Base-by-base conservation (phyloP, 2,888 invertebrate genomes). In the Trichogramma dendrolimi region DNA sequence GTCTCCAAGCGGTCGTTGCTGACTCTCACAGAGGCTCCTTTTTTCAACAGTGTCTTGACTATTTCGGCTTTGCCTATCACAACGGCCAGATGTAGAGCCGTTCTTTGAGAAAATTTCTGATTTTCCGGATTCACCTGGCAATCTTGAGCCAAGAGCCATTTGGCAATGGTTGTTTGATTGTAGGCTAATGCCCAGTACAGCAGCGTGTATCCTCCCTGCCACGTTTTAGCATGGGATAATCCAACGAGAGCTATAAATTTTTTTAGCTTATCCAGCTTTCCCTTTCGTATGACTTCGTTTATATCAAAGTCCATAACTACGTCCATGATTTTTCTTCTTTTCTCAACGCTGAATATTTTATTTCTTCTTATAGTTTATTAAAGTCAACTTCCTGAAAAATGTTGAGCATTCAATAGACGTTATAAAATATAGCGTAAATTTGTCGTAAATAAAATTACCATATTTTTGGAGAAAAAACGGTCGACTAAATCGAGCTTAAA, bases 51-150 rank as follows among this genome's bases (percentile, higher is more conserved):
- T 41, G 58, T 54, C 14, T 58, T 63, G 4, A 63, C 60, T n/a
- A 63, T 51, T 54, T 60, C 63, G 7, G 48, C 51, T 43, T 60
- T 63, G n/a, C 58, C 58, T 14, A 57, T 46, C n/a, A 14, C 41
- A 44, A 63, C 55, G 50, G 63, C 63, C 40, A 63, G 51, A 42
- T 60, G 60, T 40, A 63, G 60, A 38, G 52, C 63, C n/a, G 63
- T 58, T 38, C 50, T 60, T 39, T 63, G 63, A 5, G 58, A 47
- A 55, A 50, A 55, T 4, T 57, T 60, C 46, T 44, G 61, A 57
- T 64, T 59, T 6, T 53, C 64, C 44, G 64, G 64, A 53, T 64
- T 61, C 2, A 62, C 64, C 54, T 56, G 59, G n/a, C 60, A 63
- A 51, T 60, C 60, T 41, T 61, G 54, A 4, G 58, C 46, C 40